These are phyloP conservation scores for Pseudorasbora parva DNA, from an alignment of 2,113 vertebrate genomes.

Conservation along the genomic window DNA sequence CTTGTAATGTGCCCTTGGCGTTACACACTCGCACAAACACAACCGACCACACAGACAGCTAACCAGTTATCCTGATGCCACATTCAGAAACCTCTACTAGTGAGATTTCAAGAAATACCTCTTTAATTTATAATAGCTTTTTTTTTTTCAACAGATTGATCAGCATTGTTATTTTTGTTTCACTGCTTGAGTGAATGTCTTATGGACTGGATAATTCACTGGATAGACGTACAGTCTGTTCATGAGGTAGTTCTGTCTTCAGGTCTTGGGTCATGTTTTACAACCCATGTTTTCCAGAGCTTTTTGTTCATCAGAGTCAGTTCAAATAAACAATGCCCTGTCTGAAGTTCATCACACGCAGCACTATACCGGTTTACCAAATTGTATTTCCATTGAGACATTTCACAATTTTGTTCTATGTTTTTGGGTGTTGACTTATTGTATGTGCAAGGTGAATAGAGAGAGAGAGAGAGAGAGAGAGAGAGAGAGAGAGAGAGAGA, in stretches of 20 bases:
- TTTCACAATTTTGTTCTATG: neutral
- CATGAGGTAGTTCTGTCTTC: no score
- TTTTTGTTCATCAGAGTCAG: neutral
- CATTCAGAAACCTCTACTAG: neutral
- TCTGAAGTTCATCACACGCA: neutral
- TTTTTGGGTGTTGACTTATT: constrained; percentile 11
- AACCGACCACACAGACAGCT: neutral
- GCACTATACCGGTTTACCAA: neutral
- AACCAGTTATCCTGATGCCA: neutral
- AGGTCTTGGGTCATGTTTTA: no score
- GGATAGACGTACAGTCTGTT: neutral
- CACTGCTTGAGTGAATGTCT: neutral
- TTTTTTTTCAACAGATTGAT: neutral
- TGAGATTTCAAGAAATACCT: constrained; percentile 18
- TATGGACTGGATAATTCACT: neutral
- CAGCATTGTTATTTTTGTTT: neutral
- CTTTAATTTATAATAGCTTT: neutral
- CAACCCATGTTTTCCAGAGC: no score
- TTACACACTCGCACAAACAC: constrained; percentile 26
- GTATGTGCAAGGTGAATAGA: neutral
- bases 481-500: no score
- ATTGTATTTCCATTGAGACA: neutral
- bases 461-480: no score
- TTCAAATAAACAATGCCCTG: neutral
- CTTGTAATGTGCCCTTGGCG: neutral